These are phyloP conservation scores for Brevimyrus niger DNA, from an alignment of 2,113 vertebrate species.

Conservation along the genomic window DNA sequence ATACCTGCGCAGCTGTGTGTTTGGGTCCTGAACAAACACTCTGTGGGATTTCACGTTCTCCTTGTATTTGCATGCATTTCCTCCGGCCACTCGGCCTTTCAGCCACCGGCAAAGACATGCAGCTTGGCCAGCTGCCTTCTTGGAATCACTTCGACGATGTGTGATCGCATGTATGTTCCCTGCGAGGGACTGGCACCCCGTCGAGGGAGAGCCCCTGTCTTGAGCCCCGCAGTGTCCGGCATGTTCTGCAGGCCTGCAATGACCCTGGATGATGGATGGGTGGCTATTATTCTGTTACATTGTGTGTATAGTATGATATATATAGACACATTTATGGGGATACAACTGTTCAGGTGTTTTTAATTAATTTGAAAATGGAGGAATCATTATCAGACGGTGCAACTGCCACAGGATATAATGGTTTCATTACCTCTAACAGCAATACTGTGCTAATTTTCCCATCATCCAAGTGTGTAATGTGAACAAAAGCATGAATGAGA, in stretches of 20 bases:
- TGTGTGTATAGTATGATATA: background rate
- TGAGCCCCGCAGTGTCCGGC: background rate
- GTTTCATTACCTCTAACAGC: background rate
- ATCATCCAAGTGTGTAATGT: background rate
- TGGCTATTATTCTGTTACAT: background rate
- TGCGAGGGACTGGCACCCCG: background rate
- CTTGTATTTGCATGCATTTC: background rate
- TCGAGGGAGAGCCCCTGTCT: background rate
- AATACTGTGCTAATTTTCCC: constrained; percentile 1
- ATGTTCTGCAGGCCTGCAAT: background rate
- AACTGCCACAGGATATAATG: background rate
- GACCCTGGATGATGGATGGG: background rate
- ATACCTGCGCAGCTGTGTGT: background rate
- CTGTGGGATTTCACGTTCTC: background rate
- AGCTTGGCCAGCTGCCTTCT: background rate
- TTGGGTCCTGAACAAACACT: background rate
- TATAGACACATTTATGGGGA: background rate
- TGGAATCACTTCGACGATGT: background rate
- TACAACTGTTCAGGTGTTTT: background rate
- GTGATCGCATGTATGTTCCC: background rate
- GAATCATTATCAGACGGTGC: background rate
- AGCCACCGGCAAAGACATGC: background rate
- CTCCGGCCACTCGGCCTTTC: background rate
- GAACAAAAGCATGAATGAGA: background rate
- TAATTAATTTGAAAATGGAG: background rate